Evolutionary conservation across 2,113 vertebrate species (phyloP).

Genomic region (Ammodytes dubius): DNA sequence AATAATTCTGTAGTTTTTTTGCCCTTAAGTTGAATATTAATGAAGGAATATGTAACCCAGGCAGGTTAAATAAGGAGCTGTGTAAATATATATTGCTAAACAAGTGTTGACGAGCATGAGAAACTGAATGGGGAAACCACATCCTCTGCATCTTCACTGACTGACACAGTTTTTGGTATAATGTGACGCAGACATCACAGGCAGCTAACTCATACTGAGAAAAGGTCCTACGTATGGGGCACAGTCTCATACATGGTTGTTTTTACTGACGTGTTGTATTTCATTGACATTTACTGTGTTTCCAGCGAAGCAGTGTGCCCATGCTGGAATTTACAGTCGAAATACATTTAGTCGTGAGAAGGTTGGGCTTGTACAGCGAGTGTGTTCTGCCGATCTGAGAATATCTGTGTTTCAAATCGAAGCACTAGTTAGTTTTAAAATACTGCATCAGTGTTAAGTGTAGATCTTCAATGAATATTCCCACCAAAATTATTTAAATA

Average conservation of each 20-base stretch:
- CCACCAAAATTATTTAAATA: background rate
- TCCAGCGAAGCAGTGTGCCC: constrained; percentile 29
- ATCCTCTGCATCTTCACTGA: constrained; percentile 61
- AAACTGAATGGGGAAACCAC: constrained; percentile 63
- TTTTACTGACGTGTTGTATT: constrained; percentile 38
- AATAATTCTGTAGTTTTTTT: background rate
- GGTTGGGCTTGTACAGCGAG: background rate
- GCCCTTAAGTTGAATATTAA: background rate
- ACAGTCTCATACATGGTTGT: background rate
- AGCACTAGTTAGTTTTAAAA: background rate
- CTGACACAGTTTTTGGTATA: constrained; percentile 47
- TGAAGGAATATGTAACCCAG: background rate
- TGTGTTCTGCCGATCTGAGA: background rate
- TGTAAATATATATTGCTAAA: background rate
- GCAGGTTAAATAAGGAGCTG: background rate
- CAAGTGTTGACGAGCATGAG: background rate
- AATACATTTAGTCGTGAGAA: background rate
- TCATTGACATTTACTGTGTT: constrained; percentile 44
- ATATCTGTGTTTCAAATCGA: background rate
- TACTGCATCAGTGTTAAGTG: too few species aligned
- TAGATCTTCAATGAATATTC: background rate
- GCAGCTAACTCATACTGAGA: constrained; percentile 59
- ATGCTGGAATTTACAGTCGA: constrained; percentile 54
- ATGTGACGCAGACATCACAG: constrained; percentile 65
- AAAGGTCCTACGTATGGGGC: constrained; percentile 19